Evolutionary conservation across 2,888 invertebrate species (phyloP).

Genomic region (Meteorus cinctellus): DNA sequence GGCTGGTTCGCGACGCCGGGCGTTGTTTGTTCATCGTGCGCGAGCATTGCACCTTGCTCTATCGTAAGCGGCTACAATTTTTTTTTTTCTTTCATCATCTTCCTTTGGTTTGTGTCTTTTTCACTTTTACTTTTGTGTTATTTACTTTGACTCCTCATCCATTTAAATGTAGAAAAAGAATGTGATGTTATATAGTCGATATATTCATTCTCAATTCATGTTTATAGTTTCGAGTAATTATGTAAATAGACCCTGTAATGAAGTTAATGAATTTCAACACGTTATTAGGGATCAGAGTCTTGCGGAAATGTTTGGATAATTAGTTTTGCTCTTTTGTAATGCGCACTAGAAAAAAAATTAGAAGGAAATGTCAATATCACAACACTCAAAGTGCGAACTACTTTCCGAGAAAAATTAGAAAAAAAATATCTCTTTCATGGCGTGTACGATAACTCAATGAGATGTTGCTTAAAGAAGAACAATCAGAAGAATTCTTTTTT

Average conservation of each 20-base stretch:
- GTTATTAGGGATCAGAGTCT: neutral
- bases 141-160: too few species aligned
- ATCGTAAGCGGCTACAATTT: constrained; percentile 59
- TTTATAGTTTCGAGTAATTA: neutral
- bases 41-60: constrained; percentile 71
- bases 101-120: constrained; percentile 37
- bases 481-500: too few species aligned
- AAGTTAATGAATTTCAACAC: neutral
- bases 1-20: constrained; percentile 62
- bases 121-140: constrained; percentile 41
- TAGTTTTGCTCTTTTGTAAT: too few species aligned
- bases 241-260: neutral
- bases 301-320: too few species aligned
- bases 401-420: too few species aligned
- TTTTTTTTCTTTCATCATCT: constrained; percentile 46
- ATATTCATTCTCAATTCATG: neutral
- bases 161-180: too few species aligned
- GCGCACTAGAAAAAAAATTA: too few species aligned
- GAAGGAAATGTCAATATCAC: too few species aligned
- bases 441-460: too few species aligned
- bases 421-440: too few species aligned
- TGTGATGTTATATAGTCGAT: neutral
- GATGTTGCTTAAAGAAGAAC: too few species aligned
- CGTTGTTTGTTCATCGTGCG: constrained; percentile 68
- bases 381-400: too few species aligned